These are phyloP conservation scores for Lysandra coridon DNA, from an alignment of 2,888 invertebrate genomes.

Conservation along the genomic window DNA sequence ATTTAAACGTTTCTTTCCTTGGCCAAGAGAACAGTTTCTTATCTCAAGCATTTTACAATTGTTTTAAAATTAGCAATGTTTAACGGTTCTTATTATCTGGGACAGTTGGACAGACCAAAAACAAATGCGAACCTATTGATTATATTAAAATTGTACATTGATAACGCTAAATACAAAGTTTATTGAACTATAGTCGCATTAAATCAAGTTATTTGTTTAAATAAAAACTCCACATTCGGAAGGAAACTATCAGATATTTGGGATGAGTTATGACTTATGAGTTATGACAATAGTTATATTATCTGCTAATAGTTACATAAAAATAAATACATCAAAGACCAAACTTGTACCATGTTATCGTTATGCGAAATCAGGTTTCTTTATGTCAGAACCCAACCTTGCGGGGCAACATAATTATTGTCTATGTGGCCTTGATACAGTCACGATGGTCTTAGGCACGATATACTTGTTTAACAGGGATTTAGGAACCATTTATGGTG, in stretches of 20 bases:
- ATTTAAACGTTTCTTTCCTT: not conserved
- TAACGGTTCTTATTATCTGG: not conserved
- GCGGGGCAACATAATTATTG: conserved; percentile 56
- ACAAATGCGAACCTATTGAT: not conserved
- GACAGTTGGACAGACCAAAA: conserved; percentile 2
- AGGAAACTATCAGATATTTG: not conserved
- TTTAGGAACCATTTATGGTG: conserved; percentile 3
- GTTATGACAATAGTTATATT: not conserved
- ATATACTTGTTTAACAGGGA: conserved; percentile 32
- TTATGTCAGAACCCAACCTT: conserved; percentile 18
- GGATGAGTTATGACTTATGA: not conserved
- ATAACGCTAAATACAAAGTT: not conserved
- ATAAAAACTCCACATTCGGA: not conserved
- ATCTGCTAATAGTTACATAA: not conserved
- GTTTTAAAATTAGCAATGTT: conserved; percentile 15
- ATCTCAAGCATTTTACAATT: conserved; percentile 2
- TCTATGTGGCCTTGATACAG: conserved; percentile 64
- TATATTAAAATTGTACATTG: not conserved
- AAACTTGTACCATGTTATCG: conserved; percentile 12
- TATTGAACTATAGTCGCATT: not conserved
- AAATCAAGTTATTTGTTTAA: not conserved
- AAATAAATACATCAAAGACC: not conserved
- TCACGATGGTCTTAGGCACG: conserved; percentile 70
- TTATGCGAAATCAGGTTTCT: conserved; percentile 24
- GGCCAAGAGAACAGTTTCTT: not conserved